Percentiles rank a stretch among this genome's conserved stretches.
phyloP scores from a whole-genome alignment of 2,797 vertebrate genomes.

The Anas capensis region DNA sequence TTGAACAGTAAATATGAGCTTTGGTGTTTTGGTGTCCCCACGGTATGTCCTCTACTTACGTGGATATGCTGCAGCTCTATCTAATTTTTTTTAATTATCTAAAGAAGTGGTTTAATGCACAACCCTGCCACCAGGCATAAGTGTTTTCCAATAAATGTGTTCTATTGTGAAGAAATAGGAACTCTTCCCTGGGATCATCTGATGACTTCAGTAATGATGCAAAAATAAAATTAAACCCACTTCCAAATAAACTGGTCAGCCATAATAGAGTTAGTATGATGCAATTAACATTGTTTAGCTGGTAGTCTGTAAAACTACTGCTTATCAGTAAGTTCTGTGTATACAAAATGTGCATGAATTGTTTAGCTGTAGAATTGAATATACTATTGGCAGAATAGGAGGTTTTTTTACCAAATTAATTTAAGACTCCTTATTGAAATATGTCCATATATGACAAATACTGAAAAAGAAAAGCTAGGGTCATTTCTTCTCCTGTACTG shows the following conservation, averaged over 20 bases:
- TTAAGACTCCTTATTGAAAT: neutral
- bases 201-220: slow-evolving; percentile 29
- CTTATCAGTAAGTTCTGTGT: neutral
- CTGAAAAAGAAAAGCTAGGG: neutral
- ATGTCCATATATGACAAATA: neutral
- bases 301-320: neutral
- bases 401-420: neutral
- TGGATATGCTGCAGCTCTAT: neutral
- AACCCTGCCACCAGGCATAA: neutral
- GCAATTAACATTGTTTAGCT: neutral
- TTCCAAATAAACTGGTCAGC: slow-evolving; percentile 2
- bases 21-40: neutral
- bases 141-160: neutral
- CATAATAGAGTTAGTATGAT: neutral
- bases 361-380: neutral
- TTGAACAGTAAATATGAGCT: neutral
- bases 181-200: neutral
- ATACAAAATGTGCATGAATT: accelerated
- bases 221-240: slow-evolving; percentile 45
- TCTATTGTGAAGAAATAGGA: neutral
- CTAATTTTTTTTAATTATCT: neutral
- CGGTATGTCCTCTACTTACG: accelerated
- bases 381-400: neutral
- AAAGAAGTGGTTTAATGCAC: neutral
- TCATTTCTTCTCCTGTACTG: neutral